Evolutionary conservation across 2,113 vertebrate genomes (phyloP).

Genomic region (Tenebrosternarchus preto): DNA sequence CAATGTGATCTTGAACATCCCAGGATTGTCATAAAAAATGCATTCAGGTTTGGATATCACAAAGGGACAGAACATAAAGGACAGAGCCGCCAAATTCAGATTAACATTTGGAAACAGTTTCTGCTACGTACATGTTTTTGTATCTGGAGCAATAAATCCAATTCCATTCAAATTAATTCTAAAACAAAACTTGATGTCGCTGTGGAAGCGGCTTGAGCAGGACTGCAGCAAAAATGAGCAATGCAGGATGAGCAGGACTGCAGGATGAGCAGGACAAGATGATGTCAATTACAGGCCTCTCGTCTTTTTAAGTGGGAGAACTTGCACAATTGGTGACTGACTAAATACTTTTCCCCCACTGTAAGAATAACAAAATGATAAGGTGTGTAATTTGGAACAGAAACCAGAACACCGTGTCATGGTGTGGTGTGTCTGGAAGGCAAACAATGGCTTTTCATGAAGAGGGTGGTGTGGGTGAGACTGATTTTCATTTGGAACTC

Average conservation of each 20-base stretch:
- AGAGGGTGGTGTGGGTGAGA: neutral
- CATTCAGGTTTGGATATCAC: neutral
- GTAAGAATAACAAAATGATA: slow-evolving; percentile 72
- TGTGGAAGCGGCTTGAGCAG: slow-evolving; percentile 7
- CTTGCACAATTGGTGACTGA: no score
- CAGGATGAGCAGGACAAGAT: no score
- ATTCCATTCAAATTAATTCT: neutral
- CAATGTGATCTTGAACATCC: no score
- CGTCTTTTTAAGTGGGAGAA: no score
- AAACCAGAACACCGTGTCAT: slow-evolving; percentile 67
- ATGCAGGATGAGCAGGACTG: no score
- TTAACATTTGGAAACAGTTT: neutral
- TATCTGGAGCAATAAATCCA: neutral
- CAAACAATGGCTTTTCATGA: slow-evolving; percentile 44
- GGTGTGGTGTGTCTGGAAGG: slow-evolving; percentile 49
- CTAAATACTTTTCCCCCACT: no score
- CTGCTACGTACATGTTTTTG: slow-evolving; percentile 4
- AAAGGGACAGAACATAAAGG: neutral
- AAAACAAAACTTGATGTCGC: slow-evolving; percentile 17
- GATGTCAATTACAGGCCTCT: no score
- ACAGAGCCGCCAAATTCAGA: neutral
- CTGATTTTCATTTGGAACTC: no score
- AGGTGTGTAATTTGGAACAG: slow-evolving; percentile 73
- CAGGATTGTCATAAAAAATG: no score
- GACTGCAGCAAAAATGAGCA: neutral